A percentile compares a stretch with the other conserved stretches of the same genome.
phyloP scores from a whole-genome alignment of 2,797 vertebrate genomes.

The Rhinoraja longicauda region DNA sequence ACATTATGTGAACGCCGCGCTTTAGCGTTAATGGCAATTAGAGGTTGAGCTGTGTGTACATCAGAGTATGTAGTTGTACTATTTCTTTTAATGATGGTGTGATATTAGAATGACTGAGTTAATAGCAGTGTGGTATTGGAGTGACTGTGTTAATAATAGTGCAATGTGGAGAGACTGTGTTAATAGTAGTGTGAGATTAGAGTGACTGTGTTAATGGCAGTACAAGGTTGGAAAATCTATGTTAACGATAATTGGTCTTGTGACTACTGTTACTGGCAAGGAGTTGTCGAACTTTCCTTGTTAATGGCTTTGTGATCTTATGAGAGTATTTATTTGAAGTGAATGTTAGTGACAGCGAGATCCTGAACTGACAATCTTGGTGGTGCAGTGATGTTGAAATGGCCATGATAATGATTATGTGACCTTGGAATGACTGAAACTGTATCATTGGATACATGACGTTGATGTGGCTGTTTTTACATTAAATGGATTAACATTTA shows the following conservation, averaged over 20 bases:
- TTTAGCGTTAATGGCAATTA: background rate
- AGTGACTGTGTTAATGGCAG: background rate
- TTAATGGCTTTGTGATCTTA: background rate
- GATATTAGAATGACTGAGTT: background rate
- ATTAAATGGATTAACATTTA: background rate
- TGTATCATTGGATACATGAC: too few species aligned
- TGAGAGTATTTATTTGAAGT: background rate
- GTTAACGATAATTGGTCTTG: too few species aligned
- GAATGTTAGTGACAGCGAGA: background rate
- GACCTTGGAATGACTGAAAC: background rate
- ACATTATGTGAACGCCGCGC: background rate
- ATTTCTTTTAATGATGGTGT: background rate
- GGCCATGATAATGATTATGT: background rate
- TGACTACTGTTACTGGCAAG: background rate
- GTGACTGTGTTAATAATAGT: background rate
- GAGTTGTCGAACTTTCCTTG: background rate
- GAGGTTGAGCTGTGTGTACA: background rate
- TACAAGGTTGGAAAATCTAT: background rate
- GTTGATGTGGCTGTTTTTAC: background rate
- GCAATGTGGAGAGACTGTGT: background rate
- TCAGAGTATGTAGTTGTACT: background rate
- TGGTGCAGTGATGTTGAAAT: background rate
- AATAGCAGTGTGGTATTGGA: background rate
- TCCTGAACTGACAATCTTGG: too few species aligned
- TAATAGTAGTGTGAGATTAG: background rate